phyloP scores from a whole-genome alignment of 2,113 vertebrate species.

The Parus major region DNA sequence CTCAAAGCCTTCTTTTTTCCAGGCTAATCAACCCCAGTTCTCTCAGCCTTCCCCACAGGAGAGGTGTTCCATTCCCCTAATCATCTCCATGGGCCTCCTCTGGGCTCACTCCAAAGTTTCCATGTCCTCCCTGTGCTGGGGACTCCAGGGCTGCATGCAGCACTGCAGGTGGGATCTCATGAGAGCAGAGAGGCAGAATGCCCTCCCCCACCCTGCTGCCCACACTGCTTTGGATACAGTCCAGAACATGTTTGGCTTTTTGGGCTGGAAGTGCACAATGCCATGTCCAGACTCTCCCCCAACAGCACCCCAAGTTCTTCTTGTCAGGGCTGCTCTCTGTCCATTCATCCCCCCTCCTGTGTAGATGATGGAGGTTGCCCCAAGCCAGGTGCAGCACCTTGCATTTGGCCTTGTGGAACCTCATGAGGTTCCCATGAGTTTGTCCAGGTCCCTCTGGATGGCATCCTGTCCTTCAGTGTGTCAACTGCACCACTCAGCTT shows the following conservation, averaged over 20 bases:
- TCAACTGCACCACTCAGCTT: accelerated
- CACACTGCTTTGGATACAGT: too few relatives aligned
- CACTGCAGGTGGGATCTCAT: background rate
- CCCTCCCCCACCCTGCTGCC: too few relatives aligned
- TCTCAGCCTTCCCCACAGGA: background rate
- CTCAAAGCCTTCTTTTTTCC: background rate
- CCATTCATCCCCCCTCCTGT: background rate
- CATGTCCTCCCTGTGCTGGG: background rate
- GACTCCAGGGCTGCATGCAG: background rate
- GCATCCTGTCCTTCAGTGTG: background rate
- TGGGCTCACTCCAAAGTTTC: background rate
- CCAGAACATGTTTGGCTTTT: too few relatives aligned
- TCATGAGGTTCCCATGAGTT: background rate
- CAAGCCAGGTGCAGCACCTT: background rate
- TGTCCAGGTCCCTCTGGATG: background rate
- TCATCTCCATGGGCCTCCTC: background rate
- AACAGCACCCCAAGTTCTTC: background rate
- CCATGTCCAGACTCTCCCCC: background rate
- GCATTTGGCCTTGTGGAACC: background rate
- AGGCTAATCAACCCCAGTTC: background rate
- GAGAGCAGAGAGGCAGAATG: too few relatives aligned
- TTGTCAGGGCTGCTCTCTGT: accelerated
- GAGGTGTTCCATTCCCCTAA: background rate
- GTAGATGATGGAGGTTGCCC: background rate
- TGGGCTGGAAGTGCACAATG: accelerated